A percentile compares a stretch with the other conserved stretches of the same genome.
These are phyloP conservation scores for Caenorhabditis japonica DNA, from an alignment of 2,888 invertebrate genomes.

Conservation along the genomic window DNA sequence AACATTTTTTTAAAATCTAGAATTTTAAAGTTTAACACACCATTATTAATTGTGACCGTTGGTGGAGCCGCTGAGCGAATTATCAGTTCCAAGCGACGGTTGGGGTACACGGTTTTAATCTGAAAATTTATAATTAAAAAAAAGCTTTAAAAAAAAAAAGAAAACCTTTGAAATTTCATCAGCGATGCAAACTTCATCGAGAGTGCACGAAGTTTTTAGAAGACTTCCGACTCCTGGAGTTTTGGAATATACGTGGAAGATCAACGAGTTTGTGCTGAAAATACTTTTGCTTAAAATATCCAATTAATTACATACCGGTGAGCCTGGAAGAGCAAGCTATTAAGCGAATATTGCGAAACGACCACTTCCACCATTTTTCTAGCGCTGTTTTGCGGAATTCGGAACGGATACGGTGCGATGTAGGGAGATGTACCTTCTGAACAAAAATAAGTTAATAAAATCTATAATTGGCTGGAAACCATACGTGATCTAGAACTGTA, in stretches of 20 bases:
- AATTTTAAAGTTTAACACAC: conserved; percentile 15
- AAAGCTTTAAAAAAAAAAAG: neutral
- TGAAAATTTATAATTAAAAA: conserved; percentile 17
- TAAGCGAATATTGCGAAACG: conserved; percentile 62
- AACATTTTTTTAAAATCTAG: neutral
- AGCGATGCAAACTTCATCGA: conserved; percentile 65
- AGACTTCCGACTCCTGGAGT: conserved; percentile 64
- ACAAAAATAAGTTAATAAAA: conserved; percentile 8
- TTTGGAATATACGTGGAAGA: conserved; percentile 67
- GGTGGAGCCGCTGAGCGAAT: conserved; percentile 61
- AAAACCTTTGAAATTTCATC: conserved; percentile 65
- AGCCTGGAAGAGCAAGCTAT: conserved; percentile 63
- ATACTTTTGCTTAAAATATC: neutral
- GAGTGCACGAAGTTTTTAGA: conserved; percentile 62
- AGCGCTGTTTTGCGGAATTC: conserved; percentile 58
- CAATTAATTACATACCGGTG: conserved; percentile 49
- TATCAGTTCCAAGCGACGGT: conserved; percentile 61
- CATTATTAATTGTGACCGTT: conserved; percentile 43
- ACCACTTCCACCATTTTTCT: conserved; percentile 62
- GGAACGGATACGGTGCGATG: conserved; percentile 62
- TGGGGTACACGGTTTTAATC: conserved; percentile 61
- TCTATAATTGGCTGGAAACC: neutral
- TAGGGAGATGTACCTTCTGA: conserved; percentile 63
- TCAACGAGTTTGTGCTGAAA: conserved; percentile 63
- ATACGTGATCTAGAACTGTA: conserved; percentile 59